These are phyloP conservation scores for Chymomyza costata DNA, from an alignment of 1,140 invertebrate species.

Conservation along the genomic window DNA sequence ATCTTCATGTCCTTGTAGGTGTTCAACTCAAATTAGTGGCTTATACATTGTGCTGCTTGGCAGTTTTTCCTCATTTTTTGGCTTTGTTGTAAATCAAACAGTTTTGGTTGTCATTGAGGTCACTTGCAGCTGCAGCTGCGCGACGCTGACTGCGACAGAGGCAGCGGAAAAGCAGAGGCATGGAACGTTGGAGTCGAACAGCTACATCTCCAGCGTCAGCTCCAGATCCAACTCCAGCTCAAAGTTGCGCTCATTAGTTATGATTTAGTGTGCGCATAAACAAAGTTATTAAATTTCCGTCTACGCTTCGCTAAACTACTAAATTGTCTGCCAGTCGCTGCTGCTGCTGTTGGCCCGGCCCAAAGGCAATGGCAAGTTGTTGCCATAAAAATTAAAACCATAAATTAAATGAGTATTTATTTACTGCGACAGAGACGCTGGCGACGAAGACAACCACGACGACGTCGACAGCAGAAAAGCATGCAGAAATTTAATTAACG, in stretches of 20 bases:
- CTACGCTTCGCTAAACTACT: conserved; percentile 68
- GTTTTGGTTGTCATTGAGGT: conserved; percentile 57
- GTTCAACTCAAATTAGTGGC: conserved; percentile 67
- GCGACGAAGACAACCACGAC: conserved; percentile 26
- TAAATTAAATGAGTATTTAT: conserved; percentile 74
- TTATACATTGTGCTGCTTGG: conserved; percentile 35
- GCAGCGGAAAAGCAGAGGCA: too few species aligned
- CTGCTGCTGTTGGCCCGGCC: conserved; percentile 1
- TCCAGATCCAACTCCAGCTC: conserved; percentile 4
- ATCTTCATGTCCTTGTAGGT: conserved; percentile 59
- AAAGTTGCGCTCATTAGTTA: conserved; percentile 63
- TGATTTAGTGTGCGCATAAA: conserved; percentile 72
- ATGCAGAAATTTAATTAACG: conserved; percentile 70
- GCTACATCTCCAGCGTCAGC: background rate
- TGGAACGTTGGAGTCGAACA: too few species aligned
- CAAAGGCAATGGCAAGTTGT: conserved; percentile 52
- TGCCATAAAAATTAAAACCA: conserved; percentile 73
- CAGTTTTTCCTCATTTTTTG: conserved; percentile 3
- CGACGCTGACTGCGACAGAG: too few species aligned
- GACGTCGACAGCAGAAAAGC: conserved; percentile 16
- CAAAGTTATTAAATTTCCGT: conserved; percentile 73
- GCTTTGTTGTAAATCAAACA: conserved; percentile 41
- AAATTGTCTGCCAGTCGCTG: conserved; percentile 53
- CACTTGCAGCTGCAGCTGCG: conserved; percentile 25
- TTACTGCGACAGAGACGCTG: conserved; percentile 46